phyloP scores from a whole-genome alignment of 1,140 invertebrate genomes.

The Ceratosolen solmsi region DNA sequence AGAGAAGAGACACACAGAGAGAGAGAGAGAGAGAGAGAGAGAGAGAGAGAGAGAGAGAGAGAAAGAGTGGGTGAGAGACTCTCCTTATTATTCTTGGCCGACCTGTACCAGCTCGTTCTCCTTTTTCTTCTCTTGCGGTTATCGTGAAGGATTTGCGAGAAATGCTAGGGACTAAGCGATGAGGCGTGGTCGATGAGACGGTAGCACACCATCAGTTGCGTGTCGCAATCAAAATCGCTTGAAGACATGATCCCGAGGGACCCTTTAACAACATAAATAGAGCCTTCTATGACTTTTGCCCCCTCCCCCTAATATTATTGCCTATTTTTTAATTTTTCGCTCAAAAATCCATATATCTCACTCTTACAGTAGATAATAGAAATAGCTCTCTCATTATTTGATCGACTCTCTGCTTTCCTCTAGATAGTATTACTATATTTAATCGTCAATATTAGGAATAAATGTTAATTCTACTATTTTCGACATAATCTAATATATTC shows the following conservation, averaged over 20 bases:
- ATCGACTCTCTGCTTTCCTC: no score
- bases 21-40: neutral
- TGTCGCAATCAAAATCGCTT: constrained; percentile 60
- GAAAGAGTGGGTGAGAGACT: constrained; percentile 22
- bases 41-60: neutral
- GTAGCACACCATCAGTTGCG: constrained; percentile 58
- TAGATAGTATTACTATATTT: no score
- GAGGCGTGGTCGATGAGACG: constrained; percentile 70
- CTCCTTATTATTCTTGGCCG: constrained; percentile 28
- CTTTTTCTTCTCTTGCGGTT: constrained; percentile 48
- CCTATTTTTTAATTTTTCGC: no score
- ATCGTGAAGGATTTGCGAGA: constrained; percentile 54
- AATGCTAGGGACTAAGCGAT: constrained; percentile 62
- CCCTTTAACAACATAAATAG: neutral
- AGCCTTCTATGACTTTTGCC: neutral
- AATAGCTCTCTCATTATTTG: no score
- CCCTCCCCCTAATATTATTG: no score
- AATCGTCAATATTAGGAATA: no score
- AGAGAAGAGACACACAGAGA: neutral
- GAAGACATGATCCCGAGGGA: constrained; percentile 50
- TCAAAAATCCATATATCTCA: no score
- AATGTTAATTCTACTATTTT: no score
- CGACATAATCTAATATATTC: no score
- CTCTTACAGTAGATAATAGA: no score
- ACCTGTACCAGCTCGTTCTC: neutral